Percentiles rank a stretch among this genome's conserved stretches.
phyloP scores from a whole-genome alignment of 2,797 vertebrate species.

The Masticophis lateralis region DNA sequence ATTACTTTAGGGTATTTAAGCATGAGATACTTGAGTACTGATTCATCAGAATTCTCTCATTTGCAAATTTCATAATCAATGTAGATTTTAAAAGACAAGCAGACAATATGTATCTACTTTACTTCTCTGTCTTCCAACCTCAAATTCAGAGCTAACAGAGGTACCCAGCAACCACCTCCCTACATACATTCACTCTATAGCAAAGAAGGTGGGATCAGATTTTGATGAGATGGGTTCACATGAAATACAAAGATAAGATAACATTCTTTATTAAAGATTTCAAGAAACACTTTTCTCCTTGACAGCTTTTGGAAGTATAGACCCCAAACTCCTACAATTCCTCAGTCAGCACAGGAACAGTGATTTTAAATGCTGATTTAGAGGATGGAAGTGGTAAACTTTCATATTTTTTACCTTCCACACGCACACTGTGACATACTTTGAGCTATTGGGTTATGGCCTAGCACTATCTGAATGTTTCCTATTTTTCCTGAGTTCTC shows the following conservation, averaged over 20 bases:
- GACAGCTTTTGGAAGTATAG: neutral
- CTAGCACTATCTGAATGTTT: neutral
- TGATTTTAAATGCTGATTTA: neutral
- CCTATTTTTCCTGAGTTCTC: neutral
- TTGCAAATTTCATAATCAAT: neutral
- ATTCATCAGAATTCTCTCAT: neutral
- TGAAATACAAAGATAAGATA: neutral
- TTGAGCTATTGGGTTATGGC: neutral
- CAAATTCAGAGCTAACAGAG: neutral
- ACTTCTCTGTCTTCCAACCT: neutral
- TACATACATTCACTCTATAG: neutral
- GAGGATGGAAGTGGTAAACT: neutral
- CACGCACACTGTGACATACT: neutral
- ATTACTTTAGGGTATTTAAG: neutral
- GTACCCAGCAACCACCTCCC: neutral
- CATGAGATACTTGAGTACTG: constrained; percentile 8
- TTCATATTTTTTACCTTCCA: neutral
- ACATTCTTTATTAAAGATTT: neutral
- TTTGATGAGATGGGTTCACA: neutral
- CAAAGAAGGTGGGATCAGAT: neutral
- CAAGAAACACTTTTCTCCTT: neutral
- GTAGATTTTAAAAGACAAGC: neutral
- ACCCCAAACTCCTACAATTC: neutral
- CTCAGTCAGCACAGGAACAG: neutral
- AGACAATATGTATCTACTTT: neutral